These are phyloP conservation scores for Acromyrmex echinatior DNA, from an alignment of 1,140 invertebrate species.

Conservation along the genomic window DNA sequence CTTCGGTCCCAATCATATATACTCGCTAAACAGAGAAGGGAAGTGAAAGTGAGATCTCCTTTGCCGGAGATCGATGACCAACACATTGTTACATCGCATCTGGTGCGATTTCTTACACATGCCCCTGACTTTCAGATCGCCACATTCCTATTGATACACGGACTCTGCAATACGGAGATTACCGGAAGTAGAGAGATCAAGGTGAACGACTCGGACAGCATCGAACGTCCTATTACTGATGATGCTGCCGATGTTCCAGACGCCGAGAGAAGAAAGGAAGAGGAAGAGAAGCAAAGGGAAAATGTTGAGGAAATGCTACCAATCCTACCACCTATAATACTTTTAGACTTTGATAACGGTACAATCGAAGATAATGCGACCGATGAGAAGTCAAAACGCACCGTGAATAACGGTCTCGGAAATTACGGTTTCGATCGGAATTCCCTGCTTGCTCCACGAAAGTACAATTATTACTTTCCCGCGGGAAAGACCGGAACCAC, in stretches of 20 bases:
- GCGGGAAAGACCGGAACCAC: conserved; percentile 82
- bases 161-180: conserved; percentile 17
- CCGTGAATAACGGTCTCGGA: conserved; percentile 81
- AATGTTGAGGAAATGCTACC: conserved; percentile 67
- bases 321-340: conserved; percentile 82
- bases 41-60: conserved; percentile 82
- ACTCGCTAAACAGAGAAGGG: conserved; percentile 12
- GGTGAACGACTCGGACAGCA: neutral
- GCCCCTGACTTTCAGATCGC: conserved; percentile 79
- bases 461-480: conserved; percentile 85
- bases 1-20: neutral
- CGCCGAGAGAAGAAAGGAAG: neutral
- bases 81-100: conserved; percentile 63
- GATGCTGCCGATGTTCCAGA: neutral
- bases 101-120: conserved; percentile 33
- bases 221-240: neutral
- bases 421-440: conserved; percentile 82
- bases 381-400: conserved; percentile 84
- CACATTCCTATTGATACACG: conserved; percentile 74
- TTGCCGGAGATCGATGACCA: conserved; percentile 75
- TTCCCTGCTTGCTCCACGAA: conserved; percentile 77
- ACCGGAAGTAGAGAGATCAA: conserved; percentile 29
- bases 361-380: conserved; percentile 68
- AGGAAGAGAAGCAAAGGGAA: neutral
- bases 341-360: conserved; percentile 82